phyloP scores from a whole-genome alignment of 1,140 invertebrate species.

The Rhopalosiphum maidis region DNA sequence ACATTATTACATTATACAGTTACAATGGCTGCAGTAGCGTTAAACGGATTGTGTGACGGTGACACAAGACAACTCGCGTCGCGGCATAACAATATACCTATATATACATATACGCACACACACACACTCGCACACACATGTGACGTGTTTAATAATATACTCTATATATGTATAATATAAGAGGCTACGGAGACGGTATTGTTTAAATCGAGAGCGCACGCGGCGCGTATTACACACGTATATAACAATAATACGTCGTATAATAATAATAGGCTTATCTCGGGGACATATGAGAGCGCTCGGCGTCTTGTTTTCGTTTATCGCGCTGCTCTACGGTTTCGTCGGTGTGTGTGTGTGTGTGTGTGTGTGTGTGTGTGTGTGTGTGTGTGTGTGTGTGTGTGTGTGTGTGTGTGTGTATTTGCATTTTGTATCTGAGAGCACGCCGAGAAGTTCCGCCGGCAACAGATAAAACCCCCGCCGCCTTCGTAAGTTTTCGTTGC shows the following conservation, averaged over 20 bases:
- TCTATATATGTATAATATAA: background rate
- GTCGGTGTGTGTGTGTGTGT: too few species aligned
- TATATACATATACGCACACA: background rate
- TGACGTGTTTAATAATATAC: background rate
- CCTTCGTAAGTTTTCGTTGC: background rate
- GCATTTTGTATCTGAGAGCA: background rate
- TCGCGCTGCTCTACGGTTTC: background rate
- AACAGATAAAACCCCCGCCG: background rate
- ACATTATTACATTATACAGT: background rate
- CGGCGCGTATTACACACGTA: background rate
- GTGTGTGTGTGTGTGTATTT: background rate
- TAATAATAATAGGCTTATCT: conserved; percentile 7
- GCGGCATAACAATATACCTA: background rate
- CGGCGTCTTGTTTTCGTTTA: background rate
- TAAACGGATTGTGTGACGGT: background rate
- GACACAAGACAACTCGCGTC: background rate
- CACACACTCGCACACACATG: background rate
- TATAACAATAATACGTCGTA: conserved; percentile 19
- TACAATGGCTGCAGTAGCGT: background rate
- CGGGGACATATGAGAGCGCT: background rate
- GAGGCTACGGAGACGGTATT: background rate
- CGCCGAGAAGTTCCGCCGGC: background rate
- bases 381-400: background rate
- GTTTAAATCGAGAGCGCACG: background rate
- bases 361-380: background rate